phyloP scores from a whole-genome alignment of 2,888 invertebrate genomes.

The Hypselothyrea guttata region DNA sequence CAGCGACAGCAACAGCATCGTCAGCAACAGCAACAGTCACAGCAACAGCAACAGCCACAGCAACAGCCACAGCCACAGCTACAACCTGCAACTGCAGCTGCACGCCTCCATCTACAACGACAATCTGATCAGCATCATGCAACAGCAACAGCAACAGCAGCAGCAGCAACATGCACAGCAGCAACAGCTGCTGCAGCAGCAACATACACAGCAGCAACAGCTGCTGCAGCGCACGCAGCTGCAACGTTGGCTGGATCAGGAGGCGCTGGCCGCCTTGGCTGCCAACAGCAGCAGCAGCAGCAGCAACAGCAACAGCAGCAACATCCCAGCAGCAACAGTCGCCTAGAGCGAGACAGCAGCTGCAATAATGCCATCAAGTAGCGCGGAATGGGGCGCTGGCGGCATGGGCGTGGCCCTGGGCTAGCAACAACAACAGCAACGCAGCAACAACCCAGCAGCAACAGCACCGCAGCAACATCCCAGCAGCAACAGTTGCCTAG shows the following conservation, averaged over 20 bases:
- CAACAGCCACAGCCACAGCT: conserved; percentile 74
- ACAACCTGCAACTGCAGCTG: conserved; percentile 84
- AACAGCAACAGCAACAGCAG: conserved; percentile 69
- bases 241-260: conserved; percentile 85
- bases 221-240: conserved; percentile 78
- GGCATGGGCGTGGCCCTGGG: too few species aligned
- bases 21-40: conserved; percentile 77
- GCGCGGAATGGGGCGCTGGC: too few species aligned
- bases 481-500: too few species aligned
- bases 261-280: conserved; percentile 64
- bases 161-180: conserved; percentile 53
- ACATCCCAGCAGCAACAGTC: conserved; percentile 18
- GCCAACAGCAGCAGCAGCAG: conserved; percentile 22
- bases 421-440: conserved; percentile 30
- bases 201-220: conserved; percentile 75
- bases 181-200: conserved; percentile 50
- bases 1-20: conserved; percentile 81
- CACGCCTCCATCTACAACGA: conserved; percentile 84
- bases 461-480: too few species aligned
- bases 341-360: too few species aligned
- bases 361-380: conserved; percentile 7
- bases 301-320: conserved; percentile 19
- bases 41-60: conserved; percentile 84
- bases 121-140: conserved; percentile 79
- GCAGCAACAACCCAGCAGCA: conserved; percentile 44